phyloP scores from a whole-genome alignment of 2,888 invertebrate species.

The Baccha elongata region DNA sequence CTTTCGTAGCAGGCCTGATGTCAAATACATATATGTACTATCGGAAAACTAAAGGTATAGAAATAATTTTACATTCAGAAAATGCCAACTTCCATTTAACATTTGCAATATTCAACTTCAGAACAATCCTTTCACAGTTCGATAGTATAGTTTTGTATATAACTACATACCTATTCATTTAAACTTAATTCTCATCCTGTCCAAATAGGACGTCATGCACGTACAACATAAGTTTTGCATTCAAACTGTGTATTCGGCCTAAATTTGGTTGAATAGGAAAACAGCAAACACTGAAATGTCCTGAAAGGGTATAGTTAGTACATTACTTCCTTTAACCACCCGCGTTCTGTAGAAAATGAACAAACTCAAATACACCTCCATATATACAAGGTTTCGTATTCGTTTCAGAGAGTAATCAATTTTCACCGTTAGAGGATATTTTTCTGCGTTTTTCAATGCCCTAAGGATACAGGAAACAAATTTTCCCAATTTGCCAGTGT shows the following conservation, averaged over 20 bases:
- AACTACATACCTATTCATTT: too few relatives aligned
- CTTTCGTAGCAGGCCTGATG: too few relatives aligned
- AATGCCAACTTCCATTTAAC: too few relatives aligned
- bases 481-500: slow-evolving; percentile 43
- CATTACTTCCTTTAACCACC: not conserved
- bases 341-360: not conserved
- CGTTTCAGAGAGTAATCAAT: slow-evolving; percentile 39
- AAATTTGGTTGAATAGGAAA: slow-evolving; percentile 59
- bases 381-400: not conserved
- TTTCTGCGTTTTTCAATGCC: slow-evolving; percentile 48
- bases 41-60: too few relatives aligned
- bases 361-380: not conserved
- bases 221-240: slow-evolving; percentile 34
- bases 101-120: too few relatives aligned
- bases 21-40: too few relatives aligned
- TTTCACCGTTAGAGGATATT: slow-evolving; percentile 41
- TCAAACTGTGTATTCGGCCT: slow-evolving; percentile 35
- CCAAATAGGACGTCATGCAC: too few relatives aligned
- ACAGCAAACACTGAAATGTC: slow-evolving; percentile 47
- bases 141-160: too few relatives aligned
- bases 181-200: too few relatives aligned
- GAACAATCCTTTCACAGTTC: too few relatives aligned
- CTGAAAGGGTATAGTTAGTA: slow-evolving; percentile 10
- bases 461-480: slow-evolving; percentile 18
- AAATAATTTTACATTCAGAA: too few relatives aligned